phyloP scores from a whole-genome alignment of 1,140 invertebrate species.

The Drosophila pectinifera region DNA sequence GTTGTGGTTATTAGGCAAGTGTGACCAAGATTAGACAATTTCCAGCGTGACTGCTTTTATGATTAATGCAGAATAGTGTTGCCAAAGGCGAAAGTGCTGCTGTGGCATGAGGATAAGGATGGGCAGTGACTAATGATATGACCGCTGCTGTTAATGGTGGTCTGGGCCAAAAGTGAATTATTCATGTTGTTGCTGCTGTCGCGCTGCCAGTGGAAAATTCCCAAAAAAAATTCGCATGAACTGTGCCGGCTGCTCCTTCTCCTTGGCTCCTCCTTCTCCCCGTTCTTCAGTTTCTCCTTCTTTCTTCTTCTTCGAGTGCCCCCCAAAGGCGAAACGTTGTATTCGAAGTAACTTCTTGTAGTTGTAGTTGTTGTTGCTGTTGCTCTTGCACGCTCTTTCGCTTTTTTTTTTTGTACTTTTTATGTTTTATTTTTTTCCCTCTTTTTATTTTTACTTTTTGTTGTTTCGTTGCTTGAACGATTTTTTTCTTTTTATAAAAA shows the following conservation, averaged over 20 bases:
- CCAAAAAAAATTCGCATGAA: slow-evolving; percentile 83
- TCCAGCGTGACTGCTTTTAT: not conserved
- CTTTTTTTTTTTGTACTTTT: slow-evolving; percentile 14
- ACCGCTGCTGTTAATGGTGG: slow-evolving; percentile 28
- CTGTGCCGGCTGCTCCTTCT: slow-evolving; percentile 55
- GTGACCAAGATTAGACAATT: not conserved
- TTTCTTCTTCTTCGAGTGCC: slow-evolving; percentile 27
- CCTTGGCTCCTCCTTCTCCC: slow-evolving; percentile 3
- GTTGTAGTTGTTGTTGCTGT: slow-evolving; percentile 31
- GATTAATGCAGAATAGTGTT: not conserved
- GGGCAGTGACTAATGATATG: slow-evolving; percentile 19
- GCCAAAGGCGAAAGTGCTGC: not conserved
- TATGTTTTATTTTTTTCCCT: slow-evolving; percentile 4
- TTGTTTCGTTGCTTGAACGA: slow-evolving; percentile 10
- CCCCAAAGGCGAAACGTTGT: slow-evolving; percentile 53
- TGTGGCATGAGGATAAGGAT: not conserved
- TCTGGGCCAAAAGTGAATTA: slow-evolving; percentile 81
- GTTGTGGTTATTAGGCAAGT: not conserved
- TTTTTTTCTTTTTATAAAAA: slow-evolving; percentile 64
- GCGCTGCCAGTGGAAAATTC: slow-evolving; percentile 79
- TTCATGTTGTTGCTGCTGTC: slow-evolving; percentile 72
- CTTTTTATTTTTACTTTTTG: slow-evolving; percentile 23
- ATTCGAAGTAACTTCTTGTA: slow-evolving; percentile 54
- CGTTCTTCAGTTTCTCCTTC: slow-evolving; percentile 7
- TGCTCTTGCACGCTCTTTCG: slow-evolving; percentile 50